Conservation (phyloP, 2,888 invertebrate species). For the Amphipoea oculea region DNA sequence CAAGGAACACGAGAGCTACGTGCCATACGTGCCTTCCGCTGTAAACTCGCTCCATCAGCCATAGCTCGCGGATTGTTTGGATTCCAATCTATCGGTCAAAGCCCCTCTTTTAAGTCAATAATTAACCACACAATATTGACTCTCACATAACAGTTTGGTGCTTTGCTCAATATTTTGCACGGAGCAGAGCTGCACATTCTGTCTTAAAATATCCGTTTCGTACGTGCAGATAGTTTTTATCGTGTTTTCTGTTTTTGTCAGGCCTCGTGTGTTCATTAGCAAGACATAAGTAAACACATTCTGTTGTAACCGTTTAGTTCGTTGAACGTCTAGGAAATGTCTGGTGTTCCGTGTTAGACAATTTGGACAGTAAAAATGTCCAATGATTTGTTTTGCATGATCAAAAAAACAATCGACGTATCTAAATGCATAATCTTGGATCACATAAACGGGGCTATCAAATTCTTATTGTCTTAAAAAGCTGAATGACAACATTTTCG, state of each 20-base stretch:
- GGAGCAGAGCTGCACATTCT: slow-evolving; percentile 36
- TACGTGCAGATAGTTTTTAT: slow-evolving; percentile 46
- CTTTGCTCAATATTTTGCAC: slow-evolving; percentile 36
- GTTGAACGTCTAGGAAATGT: slow-evolving; percentile 44
- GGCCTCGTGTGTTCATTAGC: slow-evolving; percentile 34
- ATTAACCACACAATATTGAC: slow-evolving; percentile 54
- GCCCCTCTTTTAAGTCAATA: slow-evolving; percentile 64
- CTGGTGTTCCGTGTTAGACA: slow-evolving; percentile 1
- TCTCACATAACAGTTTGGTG: slow-evolving; percentile 33
- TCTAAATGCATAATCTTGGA: slow-evolving; percentile 13
- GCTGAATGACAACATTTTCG: slow-evolving; percentile 1
- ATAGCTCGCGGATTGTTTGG: slow-evolving; percentile 77
- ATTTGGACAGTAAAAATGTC: slow-evolving; percentile 12
- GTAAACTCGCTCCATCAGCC: slow-evolving; percentile 72
- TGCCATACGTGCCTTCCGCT: slow-evolving; percentile 87
- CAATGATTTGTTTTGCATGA: slow-evolving; percentile 10
- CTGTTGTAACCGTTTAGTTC: slow-evolving; percentile 45
- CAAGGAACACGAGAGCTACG: slow-evolving; percentile 79
- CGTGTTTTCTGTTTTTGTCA: slow-evolving; percentile 47
- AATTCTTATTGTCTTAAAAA: neutral
- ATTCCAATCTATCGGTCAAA: slow-evolving; percentile 72
- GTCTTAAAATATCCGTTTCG: slow-evolving; percentile 40
- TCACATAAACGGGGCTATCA: slow-evolving; percentile 16
- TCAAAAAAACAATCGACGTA: neutral
- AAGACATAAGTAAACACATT: slow-evolving; percentile 18